A percentile compares a stretch with the other conserved stretches of the same genome.
These are phyloP conservation scores for Scrobipalpa atriplicella DNA, from an alignment of 2,888 invertebrate species.

Conservation along the genomic window DNA sequence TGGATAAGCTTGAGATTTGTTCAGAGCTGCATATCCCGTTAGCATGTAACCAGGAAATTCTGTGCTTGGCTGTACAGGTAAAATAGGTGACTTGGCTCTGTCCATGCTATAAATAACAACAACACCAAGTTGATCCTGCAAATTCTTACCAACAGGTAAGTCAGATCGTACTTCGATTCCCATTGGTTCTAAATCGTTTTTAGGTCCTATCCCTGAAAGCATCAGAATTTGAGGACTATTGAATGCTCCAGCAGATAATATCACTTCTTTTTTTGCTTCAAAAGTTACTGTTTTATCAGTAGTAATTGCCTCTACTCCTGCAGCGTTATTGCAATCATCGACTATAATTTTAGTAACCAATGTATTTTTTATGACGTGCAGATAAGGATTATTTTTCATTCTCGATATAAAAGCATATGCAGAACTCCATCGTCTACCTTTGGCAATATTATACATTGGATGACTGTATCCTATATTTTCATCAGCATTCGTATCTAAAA, in stretches of 20 bases:
- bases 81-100: conserved; percentile 28
- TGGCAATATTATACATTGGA: conserved; percentile 8
- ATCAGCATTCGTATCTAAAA: conserved; percentile 45
- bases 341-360: conserved; percentile 43
- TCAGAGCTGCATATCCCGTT: conserved; percentile 72
- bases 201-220: conserved; percentile 75
- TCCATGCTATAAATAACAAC: conserved; percentile 44
- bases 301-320: conserved; percentile 6
- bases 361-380: conserved; percentile 63
- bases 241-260: conserved; percentile 25
- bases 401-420: conserved; percentile 47
- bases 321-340: conserved; percentile 39
- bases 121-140: conserved; percentile 68
- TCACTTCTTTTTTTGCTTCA: conserved; percentile 24
- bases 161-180: conserved; percentile 60
- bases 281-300: background rate
- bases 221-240: conserved; percentile 71
- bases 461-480: conserved; percentile 3
- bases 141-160: conserved; percentile 67
- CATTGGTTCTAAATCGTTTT: conserved; percentile 50
- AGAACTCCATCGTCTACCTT: background rate
- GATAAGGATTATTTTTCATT: conserved; percentile 65
- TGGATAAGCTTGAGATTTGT: conserved; percentile 76
- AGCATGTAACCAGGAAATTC: conserved; percentile 33
- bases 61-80: conserved; percentile 49